Evolutionary conservation across 2,888 invertebrate genomes (phyloP), one percentile per base, ranked within the genome.

Genomic region (Pandemis cinnamomeana): DNA sequence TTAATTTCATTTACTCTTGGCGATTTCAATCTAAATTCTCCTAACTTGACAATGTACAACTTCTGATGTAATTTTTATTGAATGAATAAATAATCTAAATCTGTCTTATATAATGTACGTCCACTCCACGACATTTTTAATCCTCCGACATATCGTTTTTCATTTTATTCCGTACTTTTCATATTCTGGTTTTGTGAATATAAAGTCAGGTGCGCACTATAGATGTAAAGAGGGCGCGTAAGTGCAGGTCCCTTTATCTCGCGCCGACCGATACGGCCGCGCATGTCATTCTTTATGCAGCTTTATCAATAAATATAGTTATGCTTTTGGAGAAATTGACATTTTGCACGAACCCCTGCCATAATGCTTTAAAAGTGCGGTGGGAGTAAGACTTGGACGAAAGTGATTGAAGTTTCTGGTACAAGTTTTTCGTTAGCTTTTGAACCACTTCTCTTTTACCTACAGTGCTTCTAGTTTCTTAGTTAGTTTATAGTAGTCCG

Each of bases 201-300:
- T 72, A 58, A 63, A 72, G 67, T 5, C 11, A 72, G 68, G 78
- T 74, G 77, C 71, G 67, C 80, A 83, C 92, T 93, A 92, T 87
- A 85, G 82, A 89, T 92, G 84, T 66, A 82, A 67, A 68, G 75
- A 79, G 80, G 77, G 81, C 88, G 91, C 91, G 92, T 92, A 92
- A 93, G 92, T 91, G 92, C 92, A 92, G 90, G 85, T 87, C 85
- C 86, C 82, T 92, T 92, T 91, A 92, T 92, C 90, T 90, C 83
- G 64, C 83, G 84, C 90, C 89, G 84, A 71, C 86, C 84, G 87
- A 85, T 86, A 85, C 87, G 80, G 78, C 82, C 80, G 77, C 77
- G 83, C 85, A 77, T 92, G 92, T 91, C 90, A 91, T 90, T 89
- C 88, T 82, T 82, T 90, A 89, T 88, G 82, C 84, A 84, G 88